phyloP scores from a whole-genome alignment of 2,797 vertebrate genomes.

The Pogonophryne albipinna region DNA sequence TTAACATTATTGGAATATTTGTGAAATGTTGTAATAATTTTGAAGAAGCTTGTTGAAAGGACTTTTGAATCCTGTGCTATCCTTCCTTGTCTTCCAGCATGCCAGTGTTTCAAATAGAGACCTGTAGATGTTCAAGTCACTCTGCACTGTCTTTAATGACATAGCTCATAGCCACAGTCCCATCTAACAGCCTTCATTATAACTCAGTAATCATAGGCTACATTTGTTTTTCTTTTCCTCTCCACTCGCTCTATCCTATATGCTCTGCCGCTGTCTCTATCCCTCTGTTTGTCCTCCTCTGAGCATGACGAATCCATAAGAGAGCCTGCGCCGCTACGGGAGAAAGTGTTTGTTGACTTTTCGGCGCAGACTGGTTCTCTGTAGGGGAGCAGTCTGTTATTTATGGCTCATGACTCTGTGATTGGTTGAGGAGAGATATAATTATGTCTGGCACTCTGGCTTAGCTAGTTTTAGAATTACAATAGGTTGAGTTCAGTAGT shows the following conservation, averaged over 20 bases:
- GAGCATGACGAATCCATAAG: constrained; percentile 63
- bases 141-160: constrained; percentile 73
- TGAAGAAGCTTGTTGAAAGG: constrained; percentile 29
- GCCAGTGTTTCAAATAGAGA: constrained; percentile 68
- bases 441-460: constrained; percentile 78
- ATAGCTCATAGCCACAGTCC: constrained; percentile 72
- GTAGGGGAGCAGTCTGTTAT: constrained; percentile 81
- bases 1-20: constrained; percentile 46
- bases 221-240: constrained; percentile 74
- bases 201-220: constrained; percentile 81
- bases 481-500: constrained; percentile 77
- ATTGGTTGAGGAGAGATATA: constrained; percentile 81
- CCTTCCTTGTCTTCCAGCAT: constrained; percentile 41
- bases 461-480: constrained; percentile 72
- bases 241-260: constrained; percentile 26
- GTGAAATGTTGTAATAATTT: constrained; percentile 37
- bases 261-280: constrained; percentile 31
- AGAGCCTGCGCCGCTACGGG: constrained; percentile 67
- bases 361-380: constrained; percentile 74
- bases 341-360: constrained; percentile 85
- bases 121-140: constrained; percentile 65
- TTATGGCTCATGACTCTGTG: constrained; percentile 78
- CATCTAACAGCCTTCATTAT: constrained; percentile 75
- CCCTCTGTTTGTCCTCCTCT: constrained; percentile 51
- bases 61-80: constrained; percentile 19